A percentile compares a stretch with the other conserved stretches of the same genome.
These are phyloP conservation scores for Forbesichthys papilliferus DNA, from an alignment of 2,113 vertebrate species.

Conservation along the genomic window DNA sequence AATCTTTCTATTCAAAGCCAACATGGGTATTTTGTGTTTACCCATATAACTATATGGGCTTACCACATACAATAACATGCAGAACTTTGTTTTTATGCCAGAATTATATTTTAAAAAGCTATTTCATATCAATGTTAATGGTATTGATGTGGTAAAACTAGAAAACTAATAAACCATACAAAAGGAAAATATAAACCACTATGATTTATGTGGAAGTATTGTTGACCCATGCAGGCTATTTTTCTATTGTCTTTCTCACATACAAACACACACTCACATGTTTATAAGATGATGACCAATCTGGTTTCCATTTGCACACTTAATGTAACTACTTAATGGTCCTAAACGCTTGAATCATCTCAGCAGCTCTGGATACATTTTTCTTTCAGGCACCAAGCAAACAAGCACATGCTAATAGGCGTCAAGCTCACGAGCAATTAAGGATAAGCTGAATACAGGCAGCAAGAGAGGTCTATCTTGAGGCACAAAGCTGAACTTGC, in stretches of 20 bases:
- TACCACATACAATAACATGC: too few species aligned
- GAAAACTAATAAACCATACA: too few species aligned
- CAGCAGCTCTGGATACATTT: slow-evolving; percentile 25
- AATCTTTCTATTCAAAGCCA: too few species aligned
- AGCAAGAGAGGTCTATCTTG: slow-evolving; percentile 9
- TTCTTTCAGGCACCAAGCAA: slow-evolving; percentile 50
- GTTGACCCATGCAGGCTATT: neutral
- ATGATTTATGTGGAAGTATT: slow-evolving; percentile 11
- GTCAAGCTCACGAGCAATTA: slow-evolving; percentile 30
- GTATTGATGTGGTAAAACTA: too few species aligned
- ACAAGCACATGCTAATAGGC: slow-evolving; percentile 45
- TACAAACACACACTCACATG: slow-evolving; percentile 19
- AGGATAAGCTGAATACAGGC: slow-evolving; percentile 15
- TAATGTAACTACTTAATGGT: slow-evolving; percentile 68
- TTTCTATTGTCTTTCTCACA: slow-evolving; percentile 15
- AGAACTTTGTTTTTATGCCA: too few species aligned
- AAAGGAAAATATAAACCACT: too few species aligned
- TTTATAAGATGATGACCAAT: slow-evolving; percentile 27
- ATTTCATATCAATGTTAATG: too few species aligned
- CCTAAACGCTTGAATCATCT: slow-evolving; percentile 48
- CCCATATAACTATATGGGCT: too few species aligned
- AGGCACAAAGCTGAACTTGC: slow-evolving; percentile 33
- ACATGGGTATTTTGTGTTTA: too few species aligned
- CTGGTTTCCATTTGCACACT: slow-evolving; percentile 64
- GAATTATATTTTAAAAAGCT: too few species aligned